Conservation (phyloP, 1,140 invertebrate genomes). For the Trichoplusia ni region DNA sequence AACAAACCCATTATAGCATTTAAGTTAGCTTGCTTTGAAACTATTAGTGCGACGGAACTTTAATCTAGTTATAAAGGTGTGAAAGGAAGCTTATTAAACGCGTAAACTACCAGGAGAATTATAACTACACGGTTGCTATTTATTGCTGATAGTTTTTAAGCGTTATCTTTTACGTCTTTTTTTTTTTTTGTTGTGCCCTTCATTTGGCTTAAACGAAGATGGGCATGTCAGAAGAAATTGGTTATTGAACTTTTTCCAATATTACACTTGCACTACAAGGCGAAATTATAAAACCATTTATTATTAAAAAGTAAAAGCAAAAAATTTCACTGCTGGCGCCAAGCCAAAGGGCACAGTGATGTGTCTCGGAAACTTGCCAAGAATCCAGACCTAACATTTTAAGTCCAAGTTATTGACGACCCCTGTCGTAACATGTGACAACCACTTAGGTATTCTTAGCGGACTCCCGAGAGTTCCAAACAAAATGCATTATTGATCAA, state of each 20-base stretch:
- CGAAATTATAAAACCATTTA: slow-evolving; percentile 6
- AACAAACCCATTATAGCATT: no score
- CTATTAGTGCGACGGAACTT: no score
- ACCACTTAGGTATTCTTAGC: slow-evolving; percentile 14
- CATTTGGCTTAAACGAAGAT: no score
- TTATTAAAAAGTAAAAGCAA: slow-evolving; percentile 47
- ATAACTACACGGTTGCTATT: no score
- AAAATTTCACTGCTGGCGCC: slow-evolving; percentile 45
- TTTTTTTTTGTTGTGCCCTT: no score
- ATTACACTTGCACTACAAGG: background rate
- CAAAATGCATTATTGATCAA: slow-evolving; percentile 27
- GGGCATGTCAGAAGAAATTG: no score
- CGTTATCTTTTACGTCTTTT: no score
- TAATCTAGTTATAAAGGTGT: no score
- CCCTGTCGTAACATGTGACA: slow-evolving; percentile 11
- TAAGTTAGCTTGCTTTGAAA: no score
- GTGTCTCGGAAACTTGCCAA: slow-evolving; percentile 41
- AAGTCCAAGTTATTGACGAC: slow-evolving; percentile 27
- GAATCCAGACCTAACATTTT: slow-evolving; percentile 19
- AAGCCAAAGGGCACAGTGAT: slow-evolving; percentile 51
- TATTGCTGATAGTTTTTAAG: no score
- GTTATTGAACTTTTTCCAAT: background rate
- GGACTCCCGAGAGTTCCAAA: background rate
- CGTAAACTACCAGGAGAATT: no score
- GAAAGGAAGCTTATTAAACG: no score